Base-by-base conservation (phyloP, 1,140 invertebrate genomes). In the Drosophila azteca region DNA sequence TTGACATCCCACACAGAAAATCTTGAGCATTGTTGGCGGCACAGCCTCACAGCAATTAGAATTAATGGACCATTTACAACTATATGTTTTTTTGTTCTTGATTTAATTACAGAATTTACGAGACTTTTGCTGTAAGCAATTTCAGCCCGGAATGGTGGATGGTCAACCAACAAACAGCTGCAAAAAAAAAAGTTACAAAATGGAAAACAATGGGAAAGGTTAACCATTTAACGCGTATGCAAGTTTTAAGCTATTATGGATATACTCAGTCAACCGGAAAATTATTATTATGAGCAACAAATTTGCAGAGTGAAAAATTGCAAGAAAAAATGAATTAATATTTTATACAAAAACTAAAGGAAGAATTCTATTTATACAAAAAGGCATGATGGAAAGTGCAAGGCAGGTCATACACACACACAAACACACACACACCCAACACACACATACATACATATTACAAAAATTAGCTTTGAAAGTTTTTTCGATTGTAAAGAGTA, bases 81-180 rank as follows among this genome's bases (percentile, higher is more conserved):
- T 58, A 6, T 49, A 46, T 22, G n/a, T 39, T 65, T 64, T 53
- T 43, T 26, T 67, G 24, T 49, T 58, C 49, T 58, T 89, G 78
- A 73, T 93, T 92, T 75, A 92, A 84, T 93, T 93, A 57, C 93
- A 95, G 94, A 94, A 91, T 95, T 95, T 78, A 94, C 94, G 75
- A 94, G 94, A 92, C 93, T 94, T 92, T 90, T 94, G 85, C 90
- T 94, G 90, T 94, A 94, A 93, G 78, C 62, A 66, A 29, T 57
- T 72, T 41, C 54, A 50, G 68, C 50, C 49, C 43, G 9, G 45
- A 29, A 24, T 64, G 67, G 72, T 64, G 67, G 72, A 54, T 52
- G 53, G 59, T 55, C 50, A 44, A 58, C 24, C 35, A 62, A 57
- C 39, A 50, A 50, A 57, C 2, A 55, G 15, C 51, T 15, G 26